Conservation (phyloP, 2,113 vertebrate genomes). For the Scortum barcoo region DNA sequence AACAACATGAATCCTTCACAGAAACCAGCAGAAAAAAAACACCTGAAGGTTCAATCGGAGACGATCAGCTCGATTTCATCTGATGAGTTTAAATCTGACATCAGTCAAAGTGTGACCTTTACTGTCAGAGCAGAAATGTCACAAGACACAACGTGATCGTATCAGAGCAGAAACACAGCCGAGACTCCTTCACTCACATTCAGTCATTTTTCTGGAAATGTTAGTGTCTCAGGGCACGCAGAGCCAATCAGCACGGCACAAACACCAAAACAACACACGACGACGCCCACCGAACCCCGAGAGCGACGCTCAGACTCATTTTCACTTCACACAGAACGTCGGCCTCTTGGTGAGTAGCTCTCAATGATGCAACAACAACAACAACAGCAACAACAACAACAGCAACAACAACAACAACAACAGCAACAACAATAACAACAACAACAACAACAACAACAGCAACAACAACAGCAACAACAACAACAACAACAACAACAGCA, state of each 20-base stretch:
- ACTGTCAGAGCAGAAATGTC: constrained; percentile 15
- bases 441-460: too few relatives aligned
- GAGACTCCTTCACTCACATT: neutral
- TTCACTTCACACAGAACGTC: neutral
- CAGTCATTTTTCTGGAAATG: neutral
- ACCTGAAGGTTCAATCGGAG: neutral
- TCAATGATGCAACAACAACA: neutral
- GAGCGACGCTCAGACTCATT: neutral
- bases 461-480: too few relatives aligned
- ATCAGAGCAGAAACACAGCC: neutral
- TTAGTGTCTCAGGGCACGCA: neutral
- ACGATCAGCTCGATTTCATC: neutral
- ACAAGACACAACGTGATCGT: neutral
- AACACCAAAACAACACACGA: neutral
- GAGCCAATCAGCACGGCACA: constrained; percentile 5
- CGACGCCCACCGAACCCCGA: neutral
- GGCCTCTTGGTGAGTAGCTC: neutral
- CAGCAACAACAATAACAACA: too few relatives aligned
- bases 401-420: neutral
- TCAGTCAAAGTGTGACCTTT: constrained; percentile 21
- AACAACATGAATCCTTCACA: neutral
- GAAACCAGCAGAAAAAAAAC: neutral
- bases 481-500: too few relatives aligned
- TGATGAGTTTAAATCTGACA: neutral
- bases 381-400: too few relatives aligned